Conservation (phyloP, 2,113 vertebrate species). For the Alces alces region DNA sequence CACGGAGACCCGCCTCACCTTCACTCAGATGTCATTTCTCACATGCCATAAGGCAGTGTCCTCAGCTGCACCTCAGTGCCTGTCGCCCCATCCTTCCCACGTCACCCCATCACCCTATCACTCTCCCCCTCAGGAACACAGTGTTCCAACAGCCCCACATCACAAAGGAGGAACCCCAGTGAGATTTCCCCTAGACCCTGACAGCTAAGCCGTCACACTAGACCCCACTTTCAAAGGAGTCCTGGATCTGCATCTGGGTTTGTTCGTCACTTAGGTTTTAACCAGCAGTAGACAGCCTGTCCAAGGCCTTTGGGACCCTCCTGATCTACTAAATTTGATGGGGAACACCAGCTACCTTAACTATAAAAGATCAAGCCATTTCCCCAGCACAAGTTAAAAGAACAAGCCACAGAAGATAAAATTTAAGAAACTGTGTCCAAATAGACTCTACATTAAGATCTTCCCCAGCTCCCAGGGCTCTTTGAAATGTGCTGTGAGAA, state of each 20-base stretch:
- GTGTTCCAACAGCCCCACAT: background rate
- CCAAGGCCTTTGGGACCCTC: background rate
- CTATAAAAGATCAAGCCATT: background rate
- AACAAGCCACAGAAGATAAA: background rate
- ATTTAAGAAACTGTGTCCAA: background rate
- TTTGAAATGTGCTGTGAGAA: background rate
- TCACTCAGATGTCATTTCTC: background rate
- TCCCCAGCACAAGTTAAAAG: background rate
- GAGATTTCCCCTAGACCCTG: no score
- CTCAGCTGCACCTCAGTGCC: background rate
- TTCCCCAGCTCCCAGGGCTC: background rate
- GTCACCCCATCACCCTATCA: background rate
- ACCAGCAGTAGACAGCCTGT: background rate
- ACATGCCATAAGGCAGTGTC: fast-evolving
- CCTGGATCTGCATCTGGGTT: background rate
- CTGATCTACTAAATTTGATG: background rate
- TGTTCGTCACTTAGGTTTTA: background rate
- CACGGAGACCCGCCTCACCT: background rate
- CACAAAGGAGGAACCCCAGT: background rate
- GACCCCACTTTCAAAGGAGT: background rate
- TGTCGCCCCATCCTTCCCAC: background rate
- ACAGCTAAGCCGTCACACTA: background rate
- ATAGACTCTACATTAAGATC: background rate
- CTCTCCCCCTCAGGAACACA: background rate
- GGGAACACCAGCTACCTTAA: background rate